phyloP scores from a whole-genome alignment of 2,888 invertebrate species.

The Epistrophella euchroma region DNA sequence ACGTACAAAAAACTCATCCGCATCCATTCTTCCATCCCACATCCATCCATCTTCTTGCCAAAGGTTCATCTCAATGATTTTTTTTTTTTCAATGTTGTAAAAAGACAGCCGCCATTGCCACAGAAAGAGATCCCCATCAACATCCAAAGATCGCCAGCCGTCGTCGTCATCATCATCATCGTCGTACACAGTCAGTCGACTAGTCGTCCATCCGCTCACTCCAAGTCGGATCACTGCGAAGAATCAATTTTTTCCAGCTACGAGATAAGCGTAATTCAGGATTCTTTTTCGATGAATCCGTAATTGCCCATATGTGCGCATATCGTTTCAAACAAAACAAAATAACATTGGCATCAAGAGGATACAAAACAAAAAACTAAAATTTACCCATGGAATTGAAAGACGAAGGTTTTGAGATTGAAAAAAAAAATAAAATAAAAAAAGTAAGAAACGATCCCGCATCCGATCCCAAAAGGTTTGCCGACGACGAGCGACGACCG shows the following conservation, averaged over 20 bases:
- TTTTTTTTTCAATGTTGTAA: slow-evolving; percentile 53
- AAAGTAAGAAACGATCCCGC: slow-evolving; percentile 50
- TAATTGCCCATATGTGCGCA: slow-evolving; percentile 75
- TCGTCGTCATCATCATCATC: slow-evolving; percentile 31
- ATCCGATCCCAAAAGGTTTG: slow-evolving; percentile 60
- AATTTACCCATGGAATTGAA: slow-evolving; percentile 8
- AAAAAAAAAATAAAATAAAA: slow-evolving; percentile 10
- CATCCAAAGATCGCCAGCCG: slow-evolving; percentile 38
- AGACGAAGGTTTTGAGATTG: slow-evolving; percentile 53
- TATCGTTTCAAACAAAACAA: slow-evolving; percentile 68
- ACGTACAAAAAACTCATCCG: slow-evolving; percentile 41
- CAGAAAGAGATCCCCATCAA: slow-evolving; percentile 57
- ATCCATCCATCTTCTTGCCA: slow-evolving; percentile 72
- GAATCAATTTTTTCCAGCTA: slow-evolving; percentile 73
- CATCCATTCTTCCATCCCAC: slow-evolving; percentile 72
- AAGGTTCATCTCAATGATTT: slow-evolving; percentile 71
- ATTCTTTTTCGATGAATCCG: slow-evolving; percentile 75
- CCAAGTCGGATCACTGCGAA: slow-evolving; percentile 60
- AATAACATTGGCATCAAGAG: slow-evolving; percentile 60
- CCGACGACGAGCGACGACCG: slow-evolving; percentile 35
- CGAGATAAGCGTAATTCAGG: slow-evolving; percentile 75
- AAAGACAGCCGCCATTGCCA: slow-evolving; percentile 64
- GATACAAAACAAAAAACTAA: slow-evolving; percentile 25
- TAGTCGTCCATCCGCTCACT: slow-evolving; percentile 43
- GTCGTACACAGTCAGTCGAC: slow-evolving; percentile 4